Conservation (phyloP, 1,140 invertebrate species). For the Eriosoma lanigerum region DNA sequence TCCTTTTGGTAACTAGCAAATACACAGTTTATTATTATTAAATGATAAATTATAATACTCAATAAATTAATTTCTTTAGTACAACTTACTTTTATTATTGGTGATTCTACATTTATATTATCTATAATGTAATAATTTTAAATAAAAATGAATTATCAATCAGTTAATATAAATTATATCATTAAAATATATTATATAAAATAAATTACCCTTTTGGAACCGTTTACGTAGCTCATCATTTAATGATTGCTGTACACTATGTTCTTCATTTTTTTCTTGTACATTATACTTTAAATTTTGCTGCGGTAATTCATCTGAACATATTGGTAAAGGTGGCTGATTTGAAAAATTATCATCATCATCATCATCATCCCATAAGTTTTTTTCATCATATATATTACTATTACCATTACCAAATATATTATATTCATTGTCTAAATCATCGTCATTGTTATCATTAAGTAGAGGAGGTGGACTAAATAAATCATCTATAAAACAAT, state of each 20-base stretch:
- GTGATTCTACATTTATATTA: conserved; percentile 7
- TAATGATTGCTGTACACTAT: conserved; percentile 34
- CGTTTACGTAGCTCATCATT: conserved; percentile 35
- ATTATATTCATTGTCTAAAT: conserved; percentile 42
- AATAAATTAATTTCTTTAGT: neutral
- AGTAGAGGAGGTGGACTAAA: conserved; percentile 42
- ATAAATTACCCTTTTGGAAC: conserved; percentile 43
- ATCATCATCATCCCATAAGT: conserved; percentile 40
- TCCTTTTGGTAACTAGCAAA: conserved; percentile 38
- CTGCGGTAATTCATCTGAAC: neutral
- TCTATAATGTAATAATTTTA: neutral
- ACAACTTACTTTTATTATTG: neutral
- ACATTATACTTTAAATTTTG: neutral
- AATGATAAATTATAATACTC: neutral
- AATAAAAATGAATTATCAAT: neutral
- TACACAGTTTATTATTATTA: neutral
- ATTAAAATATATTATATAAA: neutral
- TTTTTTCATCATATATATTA: conserved; percentile 32
- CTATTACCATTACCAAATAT: conserved; percentile 24
- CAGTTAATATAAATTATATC: neutral
- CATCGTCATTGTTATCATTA: conserved; percentile 31
- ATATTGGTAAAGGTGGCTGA: conserved; percentile 31
- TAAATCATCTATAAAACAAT: conserved; percentile 26
- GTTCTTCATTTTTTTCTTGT: neutral
- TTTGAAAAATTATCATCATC: conserved; percentile 27